Evolutionary conservation across 2,797 vertebrate species (phyloP).

Genomic region (Anguilla marmorata): DNA sequence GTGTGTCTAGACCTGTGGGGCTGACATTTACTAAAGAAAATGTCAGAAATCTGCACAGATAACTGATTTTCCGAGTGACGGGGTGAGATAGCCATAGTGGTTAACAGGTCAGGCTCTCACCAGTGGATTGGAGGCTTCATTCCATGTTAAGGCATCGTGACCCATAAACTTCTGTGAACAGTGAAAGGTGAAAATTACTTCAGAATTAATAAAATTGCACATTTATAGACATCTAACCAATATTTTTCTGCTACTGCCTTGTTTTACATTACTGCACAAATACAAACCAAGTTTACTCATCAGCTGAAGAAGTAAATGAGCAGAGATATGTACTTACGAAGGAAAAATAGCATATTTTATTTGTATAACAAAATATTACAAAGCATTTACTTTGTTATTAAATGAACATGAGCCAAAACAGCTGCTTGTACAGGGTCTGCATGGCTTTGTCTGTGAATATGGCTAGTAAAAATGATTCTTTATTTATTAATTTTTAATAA

Average conservation of each 20-base stretch:
- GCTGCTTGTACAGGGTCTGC: too few relatives aligned
- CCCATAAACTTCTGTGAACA: neutral
- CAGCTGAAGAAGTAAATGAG: neutral
- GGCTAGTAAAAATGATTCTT: too few relatives aligned
- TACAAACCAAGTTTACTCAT: neutral
- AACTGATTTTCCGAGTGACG: neutral
- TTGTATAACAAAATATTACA: neutral
- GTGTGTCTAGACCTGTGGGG: neutral
- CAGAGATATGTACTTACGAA: neutral
- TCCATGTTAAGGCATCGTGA: neutral
- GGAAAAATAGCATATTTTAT: neutral
- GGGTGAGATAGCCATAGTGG: neutral
- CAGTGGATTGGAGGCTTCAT: neutral
- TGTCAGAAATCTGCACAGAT: neutral
- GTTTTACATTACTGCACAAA: neutral
- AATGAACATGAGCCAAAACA: too few relatives aligned
- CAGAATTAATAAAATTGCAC: neutral
- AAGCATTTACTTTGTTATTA: neutral
- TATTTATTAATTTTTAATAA: too few relatives aligned
- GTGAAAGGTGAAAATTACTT: neutral
- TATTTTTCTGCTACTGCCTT: neutral
- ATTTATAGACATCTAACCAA: neutral
- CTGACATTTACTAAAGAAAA: neutral
- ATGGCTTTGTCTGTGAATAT: too few relatives aligned
- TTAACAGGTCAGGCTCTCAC: neutral